Conservation (phyloP, 2,888 invertebrate species). For the Pollenia amentaria region DNA sequence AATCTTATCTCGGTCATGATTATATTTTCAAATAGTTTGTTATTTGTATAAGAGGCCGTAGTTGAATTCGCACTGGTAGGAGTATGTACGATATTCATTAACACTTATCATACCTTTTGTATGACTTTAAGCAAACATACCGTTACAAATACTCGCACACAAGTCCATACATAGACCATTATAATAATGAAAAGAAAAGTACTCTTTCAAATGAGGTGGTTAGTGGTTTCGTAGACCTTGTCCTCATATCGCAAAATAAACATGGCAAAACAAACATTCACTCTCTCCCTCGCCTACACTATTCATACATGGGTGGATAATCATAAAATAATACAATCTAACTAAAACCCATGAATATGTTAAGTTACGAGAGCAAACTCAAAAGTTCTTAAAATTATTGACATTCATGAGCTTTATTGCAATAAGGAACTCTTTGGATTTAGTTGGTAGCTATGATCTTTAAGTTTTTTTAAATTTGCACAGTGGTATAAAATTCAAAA, state of each 20-base stretch:
- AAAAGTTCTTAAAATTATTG: neutral
- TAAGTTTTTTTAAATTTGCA: too few relatives aligned
- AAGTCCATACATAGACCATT: neutral
- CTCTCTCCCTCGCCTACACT: neutral
- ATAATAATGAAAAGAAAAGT: slow-evolving; percentile 22
- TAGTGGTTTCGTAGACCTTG: slow-evolving; percentile 61
- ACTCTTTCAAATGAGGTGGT: slow-evolving; percentile 25
- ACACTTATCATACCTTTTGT: slow-evolving; percentile 64
- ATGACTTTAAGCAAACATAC: slow-evolving; percentile 33
- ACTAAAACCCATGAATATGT: neutral
- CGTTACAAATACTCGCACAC: neutral
- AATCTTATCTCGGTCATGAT: slow-evolving; percentile 72
- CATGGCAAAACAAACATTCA: slow-evolving; percentile 23
- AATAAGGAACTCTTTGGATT: too few relatives aligned
- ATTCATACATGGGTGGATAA: neutral
- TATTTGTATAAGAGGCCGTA: slow-evolving; percentile 25
- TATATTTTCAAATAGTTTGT: slow-evolving; percentile 60
- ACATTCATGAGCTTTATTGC: too few relatives aligned
- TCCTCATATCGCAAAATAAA: slow-evolving; percentile 70
- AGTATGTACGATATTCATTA: slow-evolving; percentile 63
- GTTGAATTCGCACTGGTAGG: slow-evolving; percentile 9
- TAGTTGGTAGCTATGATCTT: too few relatives aligned
- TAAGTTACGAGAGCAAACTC: neutral
- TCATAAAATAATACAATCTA: neutral
- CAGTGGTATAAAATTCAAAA: too few relatives aligned